Percentiles rank a stretch among this genome's conserved stretches.
Conservation (phyloP, 2,888 invertebrate genomes). For the Rapana venosa region DNA sequence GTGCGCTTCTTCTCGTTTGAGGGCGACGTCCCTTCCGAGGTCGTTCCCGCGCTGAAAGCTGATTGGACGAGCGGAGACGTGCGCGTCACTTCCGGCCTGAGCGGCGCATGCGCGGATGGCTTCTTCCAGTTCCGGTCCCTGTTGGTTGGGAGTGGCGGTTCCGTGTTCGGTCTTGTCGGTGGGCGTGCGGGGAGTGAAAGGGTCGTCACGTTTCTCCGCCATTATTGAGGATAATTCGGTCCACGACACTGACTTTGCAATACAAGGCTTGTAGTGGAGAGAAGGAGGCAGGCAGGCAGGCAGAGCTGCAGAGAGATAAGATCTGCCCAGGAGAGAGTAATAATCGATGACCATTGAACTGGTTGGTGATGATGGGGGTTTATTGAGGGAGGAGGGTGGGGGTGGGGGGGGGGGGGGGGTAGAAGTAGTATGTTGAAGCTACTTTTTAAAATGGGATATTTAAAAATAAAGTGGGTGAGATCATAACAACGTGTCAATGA, state of each 20-base stretch:
- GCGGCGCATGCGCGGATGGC: not conserved
- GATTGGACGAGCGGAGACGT: not conserved
- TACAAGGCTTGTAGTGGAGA: not conserved
- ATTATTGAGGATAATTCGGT: not conserved
- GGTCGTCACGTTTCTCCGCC: constrained; percentile 12
- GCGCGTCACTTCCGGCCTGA: not conserved
- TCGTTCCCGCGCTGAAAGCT: not conserved
- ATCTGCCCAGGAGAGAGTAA: no score
- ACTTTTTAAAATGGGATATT: no score
- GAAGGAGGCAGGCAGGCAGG: not conserved
- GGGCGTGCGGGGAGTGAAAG: not conserved
- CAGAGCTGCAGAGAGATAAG: not conserved
- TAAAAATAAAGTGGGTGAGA: no score
- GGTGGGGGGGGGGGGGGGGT: no score
- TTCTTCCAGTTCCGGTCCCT: not conserved
- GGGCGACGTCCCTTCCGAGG: not conserved
- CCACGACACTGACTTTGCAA: not conserved
- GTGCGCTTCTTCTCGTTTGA: not conserved
- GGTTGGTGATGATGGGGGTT: no score
- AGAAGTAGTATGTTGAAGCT: no score
- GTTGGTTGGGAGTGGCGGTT: not conserved
- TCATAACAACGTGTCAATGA: no score
- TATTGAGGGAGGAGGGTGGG: no score
- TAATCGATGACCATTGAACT: no score
- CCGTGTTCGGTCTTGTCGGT: no score